phyloP scores from a whole-genome alignment of 2,888 invertebrate genomes.

The Hyles lineata region DNA sequence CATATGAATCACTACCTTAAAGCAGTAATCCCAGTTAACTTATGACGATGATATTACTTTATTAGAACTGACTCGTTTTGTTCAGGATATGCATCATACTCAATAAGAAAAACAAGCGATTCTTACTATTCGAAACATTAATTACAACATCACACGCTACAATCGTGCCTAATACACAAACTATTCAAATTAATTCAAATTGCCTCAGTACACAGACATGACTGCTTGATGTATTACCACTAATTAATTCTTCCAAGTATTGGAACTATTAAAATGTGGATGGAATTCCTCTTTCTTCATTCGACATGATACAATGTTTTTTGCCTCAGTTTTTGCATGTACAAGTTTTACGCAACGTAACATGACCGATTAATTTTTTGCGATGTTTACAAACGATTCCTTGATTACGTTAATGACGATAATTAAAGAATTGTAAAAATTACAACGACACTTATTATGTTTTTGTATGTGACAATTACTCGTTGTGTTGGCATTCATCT shows the following conservation, averaged over 20 bases:
- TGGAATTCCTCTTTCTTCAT: conserved; percentile 17
- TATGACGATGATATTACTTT: too few species aligned
- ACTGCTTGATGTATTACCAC: background rate
- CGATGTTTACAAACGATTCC: background rate
- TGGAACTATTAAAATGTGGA: conserved; percentile 8
- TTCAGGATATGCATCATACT: background rate
- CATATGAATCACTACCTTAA: too few species aligned
- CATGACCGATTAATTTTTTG: conserved; percentile 18
- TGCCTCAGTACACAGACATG: background rate
- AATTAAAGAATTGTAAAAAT: conserved; percentile 19
- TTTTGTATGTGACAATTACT: background rate
- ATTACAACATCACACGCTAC: background rate
- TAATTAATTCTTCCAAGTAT: conserved; percentile 15
- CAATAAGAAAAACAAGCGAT: background rate
- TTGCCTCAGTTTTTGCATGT: conserved; percentile 1
- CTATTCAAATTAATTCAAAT: background rate
- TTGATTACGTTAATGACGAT: background rate
- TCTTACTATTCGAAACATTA: background rate
- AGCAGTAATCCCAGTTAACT: too few species aligned
- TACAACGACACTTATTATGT: background rate
- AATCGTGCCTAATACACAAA: background rate
- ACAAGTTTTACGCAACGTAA: conserved; percentile 4
- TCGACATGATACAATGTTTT: conserved; percentile 5
- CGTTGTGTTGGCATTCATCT: conserved; percentile 1
- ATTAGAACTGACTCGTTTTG: too few species aligned